Percentiles rank a stretch among this genome's conserved stretches.
phyloP scores from a whole-genome alignment of 2,888 invertebrate genomes.

The Microchrysa polita region DNA sequence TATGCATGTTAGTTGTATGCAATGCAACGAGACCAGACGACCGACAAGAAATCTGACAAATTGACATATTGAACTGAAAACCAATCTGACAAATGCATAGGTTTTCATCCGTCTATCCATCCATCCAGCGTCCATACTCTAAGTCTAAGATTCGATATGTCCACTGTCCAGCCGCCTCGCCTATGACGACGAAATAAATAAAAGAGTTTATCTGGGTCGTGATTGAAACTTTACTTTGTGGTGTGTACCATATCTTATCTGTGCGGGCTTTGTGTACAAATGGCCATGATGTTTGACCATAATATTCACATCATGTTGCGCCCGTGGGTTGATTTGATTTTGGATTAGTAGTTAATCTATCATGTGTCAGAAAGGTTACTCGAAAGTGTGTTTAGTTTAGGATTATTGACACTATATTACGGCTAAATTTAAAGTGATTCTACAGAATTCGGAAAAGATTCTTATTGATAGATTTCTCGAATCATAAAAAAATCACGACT shows the following conservation, averaged over 20 bases:
- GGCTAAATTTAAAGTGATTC: too few relatives aligned
- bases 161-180: too few relatives aligned
- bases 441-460: too few relatives aligned
- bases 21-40: neutral
- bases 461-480: too few relatives aligned
- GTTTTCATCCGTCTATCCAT: constrained; percentile 33
- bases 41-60: constrained; percentile 39
- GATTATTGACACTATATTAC: too few relatives aligned
- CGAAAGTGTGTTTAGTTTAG: too few relatives aligned
- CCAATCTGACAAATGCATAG: constrained; percentile 44
- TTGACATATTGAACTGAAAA: constrained; percentile 40
- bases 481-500: too few relatives aligned
- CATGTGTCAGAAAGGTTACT: neutral
- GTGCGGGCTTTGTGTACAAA: neutral
- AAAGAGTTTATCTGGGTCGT: neutral
- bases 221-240: constrained; percentile 4
- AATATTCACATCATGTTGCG: neutral
- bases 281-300: constrained; percentile 1
- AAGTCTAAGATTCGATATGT: too few relatives aligned
- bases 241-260: neutral
- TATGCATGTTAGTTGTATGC: too few relatives aligned
- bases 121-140: neutral
- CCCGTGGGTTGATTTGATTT: too few relatives aligned
- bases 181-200: too few relatives aligned
- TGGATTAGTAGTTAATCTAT: neutral